Evolutionary conservation across 2,113 vertebrate genomes (phyloP).

Genomic region (Morone saxatilis): DNA sequence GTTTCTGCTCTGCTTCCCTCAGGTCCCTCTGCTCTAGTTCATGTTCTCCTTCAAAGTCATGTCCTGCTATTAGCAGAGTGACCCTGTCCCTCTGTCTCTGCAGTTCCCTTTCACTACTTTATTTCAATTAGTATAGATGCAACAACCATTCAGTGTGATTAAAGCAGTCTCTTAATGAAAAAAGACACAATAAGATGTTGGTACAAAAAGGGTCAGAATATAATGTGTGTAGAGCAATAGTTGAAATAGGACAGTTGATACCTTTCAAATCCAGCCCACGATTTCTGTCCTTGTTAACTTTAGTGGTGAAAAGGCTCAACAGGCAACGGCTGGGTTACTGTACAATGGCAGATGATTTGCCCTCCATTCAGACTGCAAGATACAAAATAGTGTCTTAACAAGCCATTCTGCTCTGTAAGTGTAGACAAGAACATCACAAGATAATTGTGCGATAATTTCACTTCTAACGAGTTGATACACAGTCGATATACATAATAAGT

Average conservation of each 20-base stretch:
- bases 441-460: neutral
- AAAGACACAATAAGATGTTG: neutral
- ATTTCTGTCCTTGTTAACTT: neutral
- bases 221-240: neutral
- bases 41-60: constrained; percentile 49
- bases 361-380: neutral
- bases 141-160: neutral
- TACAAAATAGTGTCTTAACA: neutral
- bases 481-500: too few relatives aligned
- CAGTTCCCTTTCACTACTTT: neutral
- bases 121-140: neutral
- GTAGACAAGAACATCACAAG: neutral
- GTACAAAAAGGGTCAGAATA: neutral
- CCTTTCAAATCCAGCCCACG: neutral
- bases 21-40: constrained; percentile 55
- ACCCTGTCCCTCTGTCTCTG: constrained; percentile 27
- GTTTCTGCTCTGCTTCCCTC: constrained; percentile 35
- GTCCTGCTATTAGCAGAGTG: constrained; percentile 28
- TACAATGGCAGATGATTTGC: neutral
- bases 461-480: neutral
- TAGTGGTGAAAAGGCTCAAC: neutral
- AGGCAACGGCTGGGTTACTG: neutral
- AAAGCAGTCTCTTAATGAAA: neutral
- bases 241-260: neutral
- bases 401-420: too few relatives aligned